Percentiles rank a stretch among this genome's conserved stretches.
Evolutionary conservation across 2,113 vertebrate species (phyloP).

Genomic region (Ptyas mucosa): DNA sequence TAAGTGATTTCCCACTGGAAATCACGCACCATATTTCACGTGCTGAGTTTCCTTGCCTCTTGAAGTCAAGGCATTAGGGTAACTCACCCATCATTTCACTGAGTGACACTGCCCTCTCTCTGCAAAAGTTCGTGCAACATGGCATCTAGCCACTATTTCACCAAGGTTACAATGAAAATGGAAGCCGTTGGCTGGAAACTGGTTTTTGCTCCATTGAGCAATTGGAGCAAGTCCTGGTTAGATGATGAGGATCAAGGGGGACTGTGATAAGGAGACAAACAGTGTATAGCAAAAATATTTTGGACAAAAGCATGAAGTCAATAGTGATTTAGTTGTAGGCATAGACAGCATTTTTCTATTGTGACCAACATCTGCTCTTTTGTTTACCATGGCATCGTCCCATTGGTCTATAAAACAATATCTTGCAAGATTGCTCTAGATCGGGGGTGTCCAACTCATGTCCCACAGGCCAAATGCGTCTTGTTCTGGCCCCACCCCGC

Average conservation of each 20-base stretch:
- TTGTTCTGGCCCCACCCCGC: too few species aligned
- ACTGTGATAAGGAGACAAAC: not conserved
- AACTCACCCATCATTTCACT: not conserved
- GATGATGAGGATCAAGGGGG: not conserved
- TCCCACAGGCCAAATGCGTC: accelerated
- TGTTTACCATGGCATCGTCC: conserved; percentile 1
- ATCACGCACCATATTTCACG: not conserved
- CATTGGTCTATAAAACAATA: not conserved
- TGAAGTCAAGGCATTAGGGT: not conserved
- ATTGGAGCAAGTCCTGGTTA: not conserved
- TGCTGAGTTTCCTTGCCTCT: not conserved
- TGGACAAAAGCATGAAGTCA: not conserved
- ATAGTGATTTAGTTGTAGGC: not conserved
- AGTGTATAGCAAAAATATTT: not conserved
- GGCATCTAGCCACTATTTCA: not conserved
- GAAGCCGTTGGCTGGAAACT: not conserved
- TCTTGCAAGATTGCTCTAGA: not conserved
- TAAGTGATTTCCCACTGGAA: not conserved
- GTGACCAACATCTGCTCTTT: not conserved
- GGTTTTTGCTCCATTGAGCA: not conserved
- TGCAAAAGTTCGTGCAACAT: not conserved
- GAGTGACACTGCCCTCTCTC: not conserved
- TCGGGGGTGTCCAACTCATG: not conserved
- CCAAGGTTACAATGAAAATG: not conserved
- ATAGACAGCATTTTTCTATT: not conserved